Evolutionary conservation across 2,888 invertebrate species (phyloP), one percentile per base, ranked within the genome.

Genomic region (Scotopteryx bipunctaria): DNA sequence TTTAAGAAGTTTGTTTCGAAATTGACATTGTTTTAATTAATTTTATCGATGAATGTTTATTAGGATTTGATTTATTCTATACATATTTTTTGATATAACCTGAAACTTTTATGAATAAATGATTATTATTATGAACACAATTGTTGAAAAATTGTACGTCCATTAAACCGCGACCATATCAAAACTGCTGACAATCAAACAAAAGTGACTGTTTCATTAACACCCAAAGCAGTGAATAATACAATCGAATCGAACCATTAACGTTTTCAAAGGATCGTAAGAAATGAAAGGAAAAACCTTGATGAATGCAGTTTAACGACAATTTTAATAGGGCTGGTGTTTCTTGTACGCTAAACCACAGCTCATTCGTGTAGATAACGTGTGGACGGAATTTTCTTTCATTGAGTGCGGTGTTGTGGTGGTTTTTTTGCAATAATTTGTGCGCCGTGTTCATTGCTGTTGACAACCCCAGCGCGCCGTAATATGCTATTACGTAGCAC

Each of bases 221-320:
- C 64, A 69, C 64, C 62, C 59, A 61, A 62, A 64, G 56, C 61
- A 42, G 47, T 55, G 65, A 65, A 68, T 69, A 59, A 59, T 64
- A 63, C 57, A 64, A 69, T 71, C 64, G 61, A 61, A 70, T 75
- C 67, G 66, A 69, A 67, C 64, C 68, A 76, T 78, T 78, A 76
- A 69, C 73, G 73, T 73, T 78, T 75, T 67, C 68, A 70, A 75
- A 75, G 57, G 61, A 63, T 66, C 66, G 63, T 65, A 69, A 71
- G 67, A 66, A 71, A 69, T 57, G 57, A 66, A 66, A 69, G 63
- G 62, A 68, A 69, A 68, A 73, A 71, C 55, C 66, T 68, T 76
- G 72, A 78, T 77, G 71, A 78, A 81, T 78, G 78, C 71, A 70
- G 63, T 71, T 72, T 72, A 76, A 74, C 75, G 72, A 69, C 73